Percentiles rank a stretch among this genome's conserved stretches.
phyloP scores from a whole-genome alignment of 2,113 vertebrate species.

The Phyllostomus hastatus region DNA sequence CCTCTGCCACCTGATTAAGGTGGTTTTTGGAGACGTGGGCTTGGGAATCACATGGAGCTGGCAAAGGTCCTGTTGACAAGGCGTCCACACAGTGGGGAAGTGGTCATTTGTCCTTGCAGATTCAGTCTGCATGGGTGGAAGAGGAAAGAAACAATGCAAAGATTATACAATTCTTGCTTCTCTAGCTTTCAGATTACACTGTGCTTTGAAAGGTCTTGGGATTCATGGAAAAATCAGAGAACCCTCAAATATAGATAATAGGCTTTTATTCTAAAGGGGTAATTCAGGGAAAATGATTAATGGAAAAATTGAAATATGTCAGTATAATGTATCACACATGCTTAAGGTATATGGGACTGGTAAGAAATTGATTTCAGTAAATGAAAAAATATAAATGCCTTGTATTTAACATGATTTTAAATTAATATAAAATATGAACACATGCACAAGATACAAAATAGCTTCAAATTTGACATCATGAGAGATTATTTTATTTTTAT shows the following conservation, averaged over 20 bases:
- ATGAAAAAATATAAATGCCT: background rate
- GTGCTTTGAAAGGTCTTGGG: background rate
- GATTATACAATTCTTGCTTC: fast-evolving
- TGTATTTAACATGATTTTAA: background rate
- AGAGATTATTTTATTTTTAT: background rate
- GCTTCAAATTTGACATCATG: background rate
- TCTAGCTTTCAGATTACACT: background rate
- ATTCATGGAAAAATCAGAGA: background rate
- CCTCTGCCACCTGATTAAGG: background rate
- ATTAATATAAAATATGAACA: background rate
- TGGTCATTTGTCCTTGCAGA: background rate
- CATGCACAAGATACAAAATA: background rate
- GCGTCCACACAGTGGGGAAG: background rate
- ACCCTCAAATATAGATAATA: background rate
- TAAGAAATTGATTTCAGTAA: background rate
- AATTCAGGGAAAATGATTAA: background rate
- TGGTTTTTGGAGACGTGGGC: background rate
- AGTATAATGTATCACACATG: background rate
- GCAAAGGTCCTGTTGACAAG: background rate
- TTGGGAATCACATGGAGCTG: background rate
- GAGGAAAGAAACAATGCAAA: background rate
- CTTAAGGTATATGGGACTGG: background rate
- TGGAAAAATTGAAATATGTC: background rate
- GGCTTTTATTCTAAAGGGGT: background rate
- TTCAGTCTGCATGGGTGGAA: background rate